Percentiles rank a stretch among this genome's conserved stretches.
These are phyloP conservation scores for Phyllostomus discolor DNA, from an alignment of 2,113 vertebrate genomes.

Conservation along the genomic window DNA sequence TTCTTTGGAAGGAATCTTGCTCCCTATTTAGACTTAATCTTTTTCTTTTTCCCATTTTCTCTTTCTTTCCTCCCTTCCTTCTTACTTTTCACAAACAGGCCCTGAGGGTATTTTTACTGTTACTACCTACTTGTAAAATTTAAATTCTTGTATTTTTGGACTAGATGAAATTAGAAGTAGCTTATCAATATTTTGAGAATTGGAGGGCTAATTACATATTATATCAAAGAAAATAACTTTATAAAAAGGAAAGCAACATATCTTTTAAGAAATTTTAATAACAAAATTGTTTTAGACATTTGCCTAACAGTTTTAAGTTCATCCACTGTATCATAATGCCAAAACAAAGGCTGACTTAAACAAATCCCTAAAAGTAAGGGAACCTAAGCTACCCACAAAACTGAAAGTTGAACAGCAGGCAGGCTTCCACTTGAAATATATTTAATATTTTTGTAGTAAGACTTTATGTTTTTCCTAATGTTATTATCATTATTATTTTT, in stretches of 20 bases:
- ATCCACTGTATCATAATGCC: background rate
- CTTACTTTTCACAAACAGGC: background rate
- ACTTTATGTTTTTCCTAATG: background rate
- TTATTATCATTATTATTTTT: background rate
- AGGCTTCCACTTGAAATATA: background rate
- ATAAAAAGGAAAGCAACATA: background rate
- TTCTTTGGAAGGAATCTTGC: background rate
- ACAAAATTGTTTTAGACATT: conserved; percentile 16
- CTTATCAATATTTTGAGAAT: background rate
- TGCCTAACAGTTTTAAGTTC: conserved; percentile 18
- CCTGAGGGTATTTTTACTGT: background rate
- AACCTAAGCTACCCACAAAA: conserved; percentile 36
- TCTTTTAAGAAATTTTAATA: background rate
- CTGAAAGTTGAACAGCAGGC: background rate
- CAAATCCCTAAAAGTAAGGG: conserved; percentile 45
- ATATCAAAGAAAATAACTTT: background rate
- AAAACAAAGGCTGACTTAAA: conserved; percentile 66
- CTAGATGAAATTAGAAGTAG: background rate
- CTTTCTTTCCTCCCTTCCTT: background rate
- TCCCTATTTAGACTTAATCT: background rate
- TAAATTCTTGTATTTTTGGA: background rate
- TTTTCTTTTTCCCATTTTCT: background rate
- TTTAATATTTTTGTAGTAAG: conserved; percentile 8
- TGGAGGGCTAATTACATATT: background rate
- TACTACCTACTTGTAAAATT: background rate